Evolutionary conservation across 2,113 vertebrate species (phyloP).

Genomic region (cat (Felis catus)): F.catus_Fca126_mat1.0 CM031414.1:7297501-7298000

Average conservation of each 20-base stretch:
- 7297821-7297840: not conserved
- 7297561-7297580: not conserved
- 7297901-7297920: too few species aligned
- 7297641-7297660: not conserved
- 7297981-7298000: not conserved
- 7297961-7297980: not conserved
- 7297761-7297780: not conserved
- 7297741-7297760: not conserved
- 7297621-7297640: not conserved
- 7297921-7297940: not conserved
- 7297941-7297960: not conserved
- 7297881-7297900: not conserved
- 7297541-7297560: not conserved
- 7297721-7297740: not conserved
- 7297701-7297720: not conserved
- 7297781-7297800: not conserved
- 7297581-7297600: not conserved
- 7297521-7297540: not conserved
- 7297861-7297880: not conserved
- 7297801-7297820: not conserved
- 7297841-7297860: not conserved
- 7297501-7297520: not conserved
- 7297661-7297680: not conserved
- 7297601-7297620: not conserved
- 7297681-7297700: not conserved